phyloP scores from a whole-genome alignment of 2,113 vertebrate genomes.

The Eupsittula cactorum region DNA sequence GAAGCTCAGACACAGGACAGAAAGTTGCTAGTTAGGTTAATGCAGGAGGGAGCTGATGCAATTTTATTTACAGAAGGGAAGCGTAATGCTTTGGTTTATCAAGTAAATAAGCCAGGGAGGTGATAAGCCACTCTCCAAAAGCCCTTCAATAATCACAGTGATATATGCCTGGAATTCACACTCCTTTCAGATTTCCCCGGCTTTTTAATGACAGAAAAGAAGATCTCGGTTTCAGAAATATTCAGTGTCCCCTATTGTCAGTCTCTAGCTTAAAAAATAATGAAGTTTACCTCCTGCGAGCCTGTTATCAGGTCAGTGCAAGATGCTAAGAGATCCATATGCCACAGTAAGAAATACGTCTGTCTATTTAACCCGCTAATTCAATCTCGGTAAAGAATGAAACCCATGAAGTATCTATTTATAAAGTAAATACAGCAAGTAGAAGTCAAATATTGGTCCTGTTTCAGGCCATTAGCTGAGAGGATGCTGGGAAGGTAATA shows the following conservation, averaged over 20 bases:
- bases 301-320: slow-evolving; percentile 64
- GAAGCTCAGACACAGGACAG: too few relatives aligned
- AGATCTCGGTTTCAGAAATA: background rate
- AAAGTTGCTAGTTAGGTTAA: too few relatives aligned
- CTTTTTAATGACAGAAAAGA: slow-evolving; percentile 58
- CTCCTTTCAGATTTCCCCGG: background rate
- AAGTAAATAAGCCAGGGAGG: slow-evolving; percentile 15
- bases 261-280: slow-evolving; percentile 48
- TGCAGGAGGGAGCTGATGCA: too few relatives aligned
- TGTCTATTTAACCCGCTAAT: slow-evolving; percentile 60
- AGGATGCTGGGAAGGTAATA: slow-evolving; percentile 29
- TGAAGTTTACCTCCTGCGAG: slow-evolving; percentile 40
- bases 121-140: slow-evolving; percentile 45
- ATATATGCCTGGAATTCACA: slow-evolving; percentile 5
- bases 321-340: slow-evolving; percentile 52
- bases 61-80: too few relatives aligned
- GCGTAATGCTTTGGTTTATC: slow-evolving; percentile 11
- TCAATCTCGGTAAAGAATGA: slow-evolving; percentile 61
- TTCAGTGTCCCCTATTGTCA: slow-evolving; percentile 35
- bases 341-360: slow-evolving; percentile 31
- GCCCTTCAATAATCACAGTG: background rate
- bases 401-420: slow-evolving; percentile 64
- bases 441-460: slow-evolving; percentile 62
- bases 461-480: slow-evolving; percentile 57
- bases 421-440: slow-evolving; percentile 57